phyloP scores from a whole-genome alignment of 2,888 invertebrate species.

The Leptogaster cylindrica region DNA sequence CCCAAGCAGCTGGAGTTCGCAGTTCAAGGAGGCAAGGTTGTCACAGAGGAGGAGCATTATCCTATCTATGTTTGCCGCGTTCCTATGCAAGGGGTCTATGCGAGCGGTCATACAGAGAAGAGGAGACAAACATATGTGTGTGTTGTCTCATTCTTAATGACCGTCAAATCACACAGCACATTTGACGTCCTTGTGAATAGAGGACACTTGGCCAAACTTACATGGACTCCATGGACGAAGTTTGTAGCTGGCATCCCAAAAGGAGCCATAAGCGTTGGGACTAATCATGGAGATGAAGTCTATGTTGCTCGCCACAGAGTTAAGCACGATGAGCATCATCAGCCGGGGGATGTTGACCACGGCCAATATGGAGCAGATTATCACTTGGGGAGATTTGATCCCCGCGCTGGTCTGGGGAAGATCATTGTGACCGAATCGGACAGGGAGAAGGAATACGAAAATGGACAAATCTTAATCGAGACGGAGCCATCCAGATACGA shows the following conservation, averaged over 20 bases:
- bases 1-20: constrained; percentile 67
- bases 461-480: constrained; percentile 80
- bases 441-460: constrained; percentile 65
- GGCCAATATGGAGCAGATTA: constrained; percentile 57
- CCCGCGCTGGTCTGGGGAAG: constrained; percentile 71
- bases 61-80: constrained; percentile 78
- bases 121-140: constrained; percentile 69
- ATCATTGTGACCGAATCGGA: constrained; percentile 72
- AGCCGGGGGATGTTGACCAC: constrained; percentile 42
- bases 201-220: constrained; percentile 76
- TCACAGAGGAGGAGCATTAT: constrained; percentile 59
- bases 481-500: constrained; percentile 81
- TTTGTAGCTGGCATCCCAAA: constrained; percentile 68
- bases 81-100: constrained; percentile 73
- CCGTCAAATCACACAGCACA: constrained; percentile 65
- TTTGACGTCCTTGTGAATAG: constrained; percentile 80
- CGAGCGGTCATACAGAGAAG: constrained; percentile 68
- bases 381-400: constrained; percentile 73
- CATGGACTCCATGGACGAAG: constrained; percentile 79
- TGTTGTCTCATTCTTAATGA: constrained; percentile 68
- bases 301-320: constrained; percentile 64
- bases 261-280: constrained; percentile 69
- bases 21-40: constrained; percentile 69
- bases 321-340: constrained; percentile 37
- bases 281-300: constrained; percentile 50